Base-by-base conservation (phyloP, 2,888 invertebrate species). In the Myopa tessellatipennis region DNA sequence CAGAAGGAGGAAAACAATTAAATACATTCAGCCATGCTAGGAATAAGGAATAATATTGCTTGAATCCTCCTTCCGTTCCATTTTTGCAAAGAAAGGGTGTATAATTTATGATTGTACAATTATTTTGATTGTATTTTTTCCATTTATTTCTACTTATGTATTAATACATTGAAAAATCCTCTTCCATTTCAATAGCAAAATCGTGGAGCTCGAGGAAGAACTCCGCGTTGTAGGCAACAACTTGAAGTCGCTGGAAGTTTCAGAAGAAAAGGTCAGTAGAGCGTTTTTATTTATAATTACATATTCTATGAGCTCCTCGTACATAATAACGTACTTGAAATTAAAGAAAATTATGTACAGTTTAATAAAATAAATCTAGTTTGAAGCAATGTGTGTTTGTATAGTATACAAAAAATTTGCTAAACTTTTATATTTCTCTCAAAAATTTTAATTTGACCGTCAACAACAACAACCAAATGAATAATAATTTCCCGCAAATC, bases 161-260 rank as follows among this genome's bases (percentile, higher is more conserved):
- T 58, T 58, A 63, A 34, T 77, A 3, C 67, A 26, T 40, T 26
- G 61, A 71, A 63, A 65, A 60, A 50, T 40, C 10, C 45, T 45
- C 36, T 74, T 10, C 50, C 55, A 45, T 72, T 74, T 63, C 40
- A 69, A 80, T 93, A 96, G 96, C 92, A 99, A 99, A 95, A 99
- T 99, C 92, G 97, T 98, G 90, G 99, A 99, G 92, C 95, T 99
- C 92, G 99, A 99, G 91, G 99, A 99, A 91, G 99, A 99, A 91
- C 94, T 99, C 91, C 97, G 98, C 90, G 99, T 99, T 89, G 99
- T 99, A 90, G 99, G 99, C 90, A 99, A 99, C 95, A 99, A 99
- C 94, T 93, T 99, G 93, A 99, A 99, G 92, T 99, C 99, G 90
- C 95, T 99, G 90, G 99, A 99, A 93, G 98, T 99, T 90, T 98